These are phyloP conservation scores for Trichopria drosophilae DNA, from an alignment of 2,888 invertebrate species.

Conservation along the genomic window DNA sequence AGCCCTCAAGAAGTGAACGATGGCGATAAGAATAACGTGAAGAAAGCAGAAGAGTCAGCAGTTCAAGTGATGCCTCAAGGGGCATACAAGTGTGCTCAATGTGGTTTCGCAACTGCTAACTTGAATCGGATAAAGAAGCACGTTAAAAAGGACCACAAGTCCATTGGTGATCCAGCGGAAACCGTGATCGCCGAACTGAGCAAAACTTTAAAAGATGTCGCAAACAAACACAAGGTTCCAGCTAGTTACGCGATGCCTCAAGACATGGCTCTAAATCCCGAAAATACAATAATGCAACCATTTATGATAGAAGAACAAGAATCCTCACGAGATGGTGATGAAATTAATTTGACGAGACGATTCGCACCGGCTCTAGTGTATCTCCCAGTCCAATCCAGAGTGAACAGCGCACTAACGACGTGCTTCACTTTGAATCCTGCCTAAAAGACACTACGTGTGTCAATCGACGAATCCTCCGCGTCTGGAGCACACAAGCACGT, in stretches of 20 bases:
- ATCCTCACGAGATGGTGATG: constrained; percentile 45
- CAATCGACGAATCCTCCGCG: constrained; percentile 38
- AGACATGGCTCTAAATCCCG: constrained; percentile 54
- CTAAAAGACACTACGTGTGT: constrained; percentile 59
- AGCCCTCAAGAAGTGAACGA: constrained; percentile 47
- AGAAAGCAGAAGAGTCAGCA: constrained; percentile 50
- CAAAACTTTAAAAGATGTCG: constrained; percentile 61
- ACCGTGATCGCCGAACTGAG: constrained; percentile 59
- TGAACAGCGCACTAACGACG: constrained; percentile 83
- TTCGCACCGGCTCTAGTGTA: constrained; percentile 92
- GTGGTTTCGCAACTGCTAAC: constrained; percentile 54
- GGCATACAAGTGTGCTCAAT: constrained; percentile 55
- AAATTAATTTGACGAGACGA: constrained; percentile 57
- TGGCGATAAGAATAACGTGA: constrained; percentile 57
- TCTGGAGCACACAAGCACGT: constrained; percentile 45
- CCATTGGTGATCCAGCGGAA: constrained; percentile 52
- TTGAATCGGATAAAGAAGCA: constrained; percentile 58
- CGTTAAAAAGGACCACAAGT: constrained; percentile 59
- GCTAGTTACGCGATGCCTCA: constrained; percentile 71
- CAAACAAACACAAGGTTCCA: constrained; percentile 63
- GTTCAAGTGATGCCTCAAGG: constrained; percentile 57
- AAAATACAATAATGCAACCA: constrained; percentile 87
- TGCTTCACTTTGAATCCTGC: constrained; percentile 93
- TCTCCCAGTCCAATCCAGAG: constrained; percentile 87
- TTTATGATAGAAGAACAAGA: constrained; percentile 78